A percentile compares a stretch with the other conserved stretches of the same genome.
Conservation (phyloP, 2,113 vertebrate species). For the Ifrita kowaldi region DNA sequence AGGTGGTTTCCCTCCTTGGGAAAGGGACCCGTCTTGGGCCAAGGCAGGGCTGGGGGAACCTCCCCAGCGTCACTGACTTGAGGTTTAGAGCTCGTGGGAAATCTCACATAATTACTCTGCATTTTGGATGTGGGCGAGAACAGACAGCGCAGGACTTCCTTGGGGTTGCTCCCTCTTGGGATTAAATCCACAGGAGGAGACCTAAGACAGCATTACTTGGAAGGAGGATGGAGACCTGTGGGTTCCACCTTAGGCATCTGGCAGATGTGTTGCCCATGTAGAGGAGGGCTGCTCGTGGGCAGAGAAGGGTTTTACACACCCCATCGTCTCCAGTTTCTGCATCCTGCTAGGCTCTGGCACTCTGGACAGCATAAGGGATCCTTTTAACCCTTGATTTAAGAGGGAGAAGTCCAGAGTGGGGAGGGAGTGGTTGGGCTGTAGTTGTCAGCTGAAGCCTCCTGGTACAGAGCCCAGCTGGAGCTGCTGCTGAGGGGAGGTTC, state of each 20-base stretch:
- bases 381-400: background rate
- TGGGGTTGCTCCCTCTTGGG: background rate
- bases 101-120: background rate
- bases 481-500: background rate
- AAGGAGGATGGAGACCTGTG: background rate
- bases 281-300: fast-evolving
- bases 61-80: fast-evolving
- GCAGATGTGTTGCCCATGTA: fast-evolving
- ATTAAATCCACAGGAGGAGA: background rate
- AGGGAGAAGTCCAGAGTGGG: background rate
- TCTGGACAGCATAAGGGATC: background rate
- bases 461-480: background rate
- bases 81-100: fast-evolving
- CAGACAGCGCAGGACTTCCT: fast-evolving
- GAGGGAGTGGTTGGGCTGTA: background rate
- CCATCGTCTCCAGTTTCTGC: background rate
- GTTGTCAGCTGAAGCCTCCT: background rate
- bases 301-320: background rate
- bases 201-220: fast-evolving
- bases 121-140: fast-evolving
- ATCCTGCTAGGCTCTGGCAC: background rate
- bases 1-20: fast-evolving
- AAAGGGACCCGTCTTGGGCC: fast-evolving
- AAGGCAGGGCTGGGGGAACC: background rate
- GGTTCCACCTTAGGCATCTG: background rate